Evolutionary conservation across 2,113 vertebrate species (phyloP), one percentile per base, ranked within the genome.

Genomic region (Urocolius indicus): DNA sequence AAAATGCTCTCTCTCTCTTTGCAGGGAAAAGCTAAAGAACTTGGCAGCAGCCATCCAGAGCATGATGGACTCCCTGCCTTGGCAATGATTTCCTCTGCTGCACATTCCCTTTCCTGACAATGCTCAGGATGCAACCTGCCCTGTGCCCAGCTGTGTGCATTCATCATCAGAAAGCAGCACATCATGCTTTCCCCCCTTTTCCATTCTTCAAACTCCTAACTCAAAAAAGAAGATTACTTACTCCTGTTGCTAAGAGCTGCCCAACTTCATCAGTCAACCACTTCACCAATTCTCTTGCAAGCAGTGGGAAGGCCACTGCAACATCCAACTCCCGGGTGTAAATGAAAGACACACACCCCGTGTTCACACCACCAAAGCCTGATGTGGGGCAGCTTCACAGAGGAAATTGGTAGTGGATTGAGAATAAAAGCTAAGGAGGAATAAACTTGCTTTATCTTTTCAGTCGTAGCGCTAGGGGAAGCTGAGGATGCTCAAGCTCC

Each of bases 341-440:
- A 76, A 9, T 11, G 38, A 58, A n/a, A 65, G 61, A 45, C 48
- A 38, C 0, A 4, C 29, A 24, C 6, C 4, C 16, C 4, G 2
- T 16, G 51, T 18, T 57, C 16, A 12, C 9, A 30, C 9, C 38
- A 27, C 16, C 9, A 8, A 34, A 45, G 59, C 34, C 38, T 69
- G 63, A 43, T 5, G 14, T 13, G 23, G 13, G n/a, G 38, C 55
- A 75, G 21, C 38, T 14, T 22, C 1, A 3, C 16, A 2, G 1
- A 16, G 21, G 32, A 71, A 57, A 32, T 4, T 29, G 16, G 43
- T 27, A 22, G 17, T 8, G 13, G 5, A 22, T 26, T 32, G 48
- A 51, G 29, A 32, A 10, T 14, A 48, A 65, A 0, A 45, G 22
- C 38, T 49, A 30, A 55, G 45, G 26, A 73, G 24, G 59, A 26